phyloP scores from a whole-genome alignment of 2,888 invertebrate genomes.

The Tholera decimalis region DNA sequence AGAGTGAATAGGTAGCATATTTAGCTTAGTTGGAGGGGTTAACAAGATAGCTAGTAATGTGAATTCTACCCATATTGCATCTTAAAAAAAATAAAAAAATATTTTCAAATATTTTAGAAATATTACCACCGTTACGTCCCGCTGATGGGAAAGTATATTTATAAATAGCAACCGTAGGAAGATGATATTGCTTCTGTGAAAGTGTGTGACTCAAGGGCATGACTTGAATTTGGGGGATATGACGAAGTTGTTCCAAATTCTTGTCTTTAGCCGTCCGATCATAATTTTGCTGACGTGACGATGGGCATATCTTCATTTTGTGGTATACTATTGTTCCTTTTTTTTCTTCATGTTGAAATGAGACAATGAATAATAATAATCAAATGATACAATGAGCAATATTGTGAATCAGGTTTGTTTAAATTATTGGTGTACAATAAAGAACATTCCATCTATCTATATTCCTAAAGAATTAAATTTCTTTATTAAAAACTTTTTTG shows the following conservation, averaged over 20 bases:
- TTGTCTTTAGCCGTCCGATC: background rate
- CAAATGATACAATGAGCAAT: no score
- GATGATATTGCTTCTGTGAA: constrained; percentile 31
- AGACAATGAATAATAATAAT: background rate
- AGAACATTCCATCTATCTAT: no score
- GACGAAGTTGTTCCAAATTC: constrained; percentile 23
- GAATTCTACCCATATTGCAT: no score
- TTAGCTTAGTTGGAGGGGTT: no score
- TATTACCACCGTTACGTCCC: constrained; percentile 7
- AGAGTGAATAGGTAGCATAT: no score
- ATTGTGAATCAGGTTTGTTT: no score
- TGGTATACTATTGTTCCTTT: no score
- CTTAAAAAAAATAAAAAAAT: background rate
- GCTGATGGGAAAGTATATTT: constrained; percentile 14
- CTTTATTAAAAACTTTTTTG: no score
- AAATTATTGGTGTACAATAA: no score
- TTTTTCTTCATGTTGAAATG: background rate
- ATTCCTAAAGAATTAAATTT: no score
- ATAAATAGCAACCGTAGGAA: constrained; percentile 17
- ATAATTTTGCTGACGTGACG: constrained; percentile 2
- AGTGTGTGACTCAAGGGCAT: constrained; percentile 36
- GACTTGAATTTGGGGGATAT: constrained; percentile 34
- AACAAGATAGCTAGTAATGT: no score
- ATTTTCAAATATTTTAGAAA: background rate
- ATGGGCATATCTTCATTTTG: background rate